A percentile compares a stretch with the other conserved stretches of the same genome.
Evolutionary conservation across 2,797 vertebrate species (phyloP).

Genomic region (Bovichtus diacanthus): DNA sequence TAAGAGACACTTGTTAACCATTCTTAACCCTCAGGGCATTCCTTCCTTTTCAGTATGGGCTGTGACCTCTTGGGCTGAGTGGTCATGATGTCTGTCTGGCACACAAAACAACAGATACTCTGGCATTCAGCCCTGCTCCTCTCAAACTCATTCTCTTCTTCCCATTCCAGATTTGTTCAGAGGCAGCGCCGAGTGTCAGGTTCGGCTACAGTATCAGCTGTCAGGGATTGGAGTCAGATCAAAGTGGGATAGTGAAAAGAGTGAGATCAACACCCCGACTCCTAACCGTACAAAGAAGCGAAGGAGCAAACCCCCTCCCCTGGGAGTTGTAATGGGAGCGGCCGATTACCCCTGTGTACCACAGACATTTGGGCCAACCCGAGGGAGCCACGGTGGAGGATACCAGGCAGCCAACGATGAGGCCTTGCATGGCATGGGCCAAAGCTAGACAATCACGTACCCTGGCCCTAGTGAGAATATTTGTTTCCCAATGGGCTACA

Average conservation of each 20-base stretch:
- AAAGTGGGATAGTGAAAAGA: conserved; percentile 83
- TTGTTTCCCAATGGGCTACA: not conserved
- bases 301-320: conserved; percentile 65
- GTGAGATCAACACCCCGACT: conserved; percentile 75
- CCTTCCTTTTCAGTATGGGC: conserved; percentile 27
- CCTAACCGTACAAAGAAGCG: conserved; percentile 69
- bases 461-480: not conserved
- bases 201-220: conserved; percentile 79
- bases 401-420: conserved; percentile 17
- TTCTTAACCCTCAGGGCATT: conserved; percentile 52
- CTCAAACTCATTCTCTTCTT: conserved; percentile 67
- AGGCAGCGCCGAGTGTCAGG: conserved; percentile 71
- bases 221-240: conserved; percentile 80
- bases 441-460: not conserved
- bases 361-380: conserved; percentile 57
- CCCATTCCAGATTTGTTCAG: conserved; percentile 69
- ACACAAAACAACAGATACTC: conserved; percentile 70
- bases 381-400: conserved; percentile 27
- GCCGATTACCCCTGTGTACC: conserved; percentile 62
- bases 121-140: conserved; percentile 52
- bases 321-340: conserved; percentile 79
- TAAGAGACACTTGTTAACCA: conserved; percentile 50
- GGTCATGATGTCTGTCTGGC: conserved; percentile 66
- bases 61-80: conserved; percentile 62
- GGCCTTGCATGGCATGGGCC: not conserved